Conservation (phyloP, 2,797 vertebrate species). For the Spea hammondii region DNA sequence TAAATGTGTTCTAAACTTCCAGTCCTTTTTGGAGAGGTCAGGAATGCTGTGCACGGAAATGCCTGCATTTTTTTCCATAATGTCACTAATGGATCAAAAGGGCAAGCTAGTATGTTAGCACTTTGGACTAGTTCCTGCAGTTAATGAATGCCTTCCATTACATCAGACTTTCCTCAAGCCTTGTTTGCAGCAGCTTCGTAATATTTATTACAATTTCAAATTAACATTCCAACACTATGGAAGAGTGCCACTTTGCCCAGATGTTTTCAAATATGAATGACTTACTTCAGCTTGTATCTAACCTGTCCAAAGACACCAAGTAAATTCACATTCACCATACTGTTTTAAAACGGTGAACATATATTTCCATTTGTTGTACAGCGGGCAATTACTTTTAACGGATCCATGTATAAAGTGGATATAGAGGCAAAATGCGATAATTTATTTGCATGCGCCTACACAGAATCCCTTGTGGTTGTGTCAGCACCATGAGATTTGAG, state of each 20-base stretch:
- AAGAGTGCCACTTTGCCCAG: slow-evolving; percentile 11
- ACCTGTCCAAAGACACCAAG: no score
- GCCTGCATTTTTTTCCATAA: slow-evolving; percentile 17
- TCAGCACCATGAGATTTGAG: no score
- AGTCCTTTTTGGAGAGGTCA: not conserved
- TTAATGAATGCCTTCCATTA: slow-evolving; percentile 15
- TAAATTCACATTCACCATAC: no score
- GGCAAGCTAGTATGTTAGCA: not conserved
- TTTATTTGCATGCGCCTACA: no score
- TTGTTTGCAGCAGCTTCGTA: not conserved
- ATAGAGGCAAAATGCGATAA: no score
- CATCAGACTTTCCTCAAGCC: not conserved
- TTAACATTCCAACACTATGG: slow-evolving; percentile 7
- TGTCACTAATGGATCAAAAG: slow-evolving; percentile 2
- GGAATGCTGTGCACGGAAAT: not conserved
- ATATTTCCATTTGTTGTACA: no score
- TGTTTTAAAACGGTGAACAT: no score
- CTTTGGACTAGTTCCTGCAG: not conserved
- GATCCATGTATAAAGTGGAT: no score
- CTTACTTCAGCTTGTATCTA: not conserved
- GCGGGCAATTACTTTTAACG: no score
- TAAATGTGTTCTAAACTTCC: no score
- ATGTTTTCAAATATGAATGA: slow-evolving; percentile 3
- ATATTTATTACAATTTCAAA: no score
- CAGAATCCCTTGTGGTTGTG: no score